A percentile compares a stretch with the other conserved stretches of the same genome.
Evolutionary conservation across 2,113 vertebrate species (phyloP).

Genomic region (Ia io): DNA sequence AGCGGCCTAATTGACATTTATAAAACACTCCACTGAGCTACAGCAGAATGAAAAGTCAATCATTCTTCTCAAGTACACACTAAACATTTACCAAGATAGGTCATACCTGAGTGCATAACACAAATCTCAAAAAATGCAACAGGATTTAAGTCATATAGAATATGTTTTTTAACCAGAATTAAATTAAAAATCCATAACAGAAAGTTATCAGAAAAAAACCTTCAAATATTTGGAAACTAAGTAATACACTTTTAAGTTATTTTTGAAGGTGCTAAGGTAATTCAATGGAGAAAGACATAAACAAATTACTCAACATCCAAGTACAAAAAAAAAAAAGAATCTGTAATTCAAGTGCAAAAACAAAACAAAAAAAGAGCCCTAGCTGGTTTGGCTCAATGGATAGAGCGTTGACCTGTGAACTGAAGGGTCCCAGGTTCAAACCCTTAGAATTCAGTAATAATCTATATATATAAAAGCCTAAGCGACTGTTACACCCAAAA

Average conservation of each 20-base stretch:
- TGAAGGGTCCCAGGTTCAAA: no score
- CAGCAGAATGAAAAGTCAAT: neutral
- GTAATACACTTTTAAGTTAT: neutral
- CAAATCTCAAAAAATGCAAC: neutral
- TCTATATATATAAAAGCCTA: no score
- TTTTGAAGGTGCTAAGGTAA: neutral
- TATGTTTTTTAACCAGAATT: neutral
- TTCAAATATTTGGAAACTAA: slow-evolving; percentile 14
- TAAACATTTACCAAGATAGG: neutral
- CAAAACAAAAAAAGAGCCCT: neutral
- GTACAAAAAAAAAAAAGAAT: neutral
- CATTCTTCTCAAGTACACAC: neutral
- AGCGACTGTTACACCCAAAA: no score
- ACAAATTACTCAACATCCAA: neutral
- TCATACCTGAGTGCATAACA: neutral
- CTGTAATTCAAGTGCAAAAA: neutral
- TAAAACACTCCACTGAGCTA: neutral
- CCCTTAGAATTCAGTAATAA: no score
- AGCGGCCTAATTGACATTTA: neutral
- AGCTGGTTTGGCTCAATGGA: no score
- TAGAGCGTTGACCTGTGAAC: no score
- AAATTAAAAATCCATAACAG: neutral
- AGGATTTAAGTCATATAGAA: neutral
- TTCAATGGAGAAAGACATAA: neutral
- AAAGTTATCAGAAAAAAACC: neutral